Evolutionary conservation across 2,797 vertebrate genomes (phyloP), one percentile per base, ranked within the genome.

Genomic region (Mus minutoides): DNA sequence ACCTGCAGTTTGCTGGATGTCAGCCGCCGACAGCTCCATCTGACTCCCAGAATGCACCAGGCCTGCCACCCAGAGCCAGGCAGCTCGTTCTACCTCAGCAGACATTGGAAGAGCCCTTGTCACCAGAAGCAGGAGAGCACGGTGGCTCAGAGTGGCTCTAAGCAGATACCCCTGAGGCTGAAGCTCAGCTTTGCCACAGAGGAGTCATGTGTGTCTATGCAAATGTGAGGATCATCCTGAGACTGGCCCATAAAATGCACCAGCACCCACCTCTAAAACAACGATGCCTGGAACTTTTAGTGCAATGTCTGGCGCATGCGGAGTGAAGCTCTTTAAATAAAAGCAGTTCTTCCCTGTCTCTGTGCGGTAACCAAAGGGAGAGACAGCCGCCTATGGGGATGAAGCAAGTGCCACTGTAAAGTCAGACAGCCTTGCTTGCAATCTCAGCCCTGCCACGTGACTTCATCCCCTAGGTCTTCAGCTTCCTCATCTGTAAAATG

Each of bases 11-110:
- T 17, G 40, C 83, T 49, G 86, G 78, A 62, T 58, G 76, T 17
- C 90, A 80, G 84, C 0, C 0, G 85, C 67, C 56, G 29, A 88
- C 67, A 31, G 34, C 24, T 40, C 75, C 90, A 91, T 67, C 75
- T 75, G 91, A 96, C 89, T 97, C 92, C 96, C 97, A 97, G 83
- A 94, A 97, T 88, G 91, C 96, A 94, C 86, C 7, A 6, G 82
- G 69, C 60, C 58, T 58, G 78, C 82, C 58, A 54, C 46, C 46
- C 85, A 13, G 4, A 2, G 71, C 12, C 14, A 1, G 84, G 91
- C 34, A 11, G 86, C 86, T 92, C 31, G 0, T 77, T 69, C 80
- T 40, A n/a, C 54, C 10, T 71, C 96, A 71, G 82, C 94, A 46
- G 76, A 77, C 79, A 43, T 3, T 60, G 79, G 60, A 84, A 86